These are phyloP conservation scores for Tichodroma muraria DNA, from an alignment of 2,113 vertebrate species.

Conservation along the genomic window DNA sequence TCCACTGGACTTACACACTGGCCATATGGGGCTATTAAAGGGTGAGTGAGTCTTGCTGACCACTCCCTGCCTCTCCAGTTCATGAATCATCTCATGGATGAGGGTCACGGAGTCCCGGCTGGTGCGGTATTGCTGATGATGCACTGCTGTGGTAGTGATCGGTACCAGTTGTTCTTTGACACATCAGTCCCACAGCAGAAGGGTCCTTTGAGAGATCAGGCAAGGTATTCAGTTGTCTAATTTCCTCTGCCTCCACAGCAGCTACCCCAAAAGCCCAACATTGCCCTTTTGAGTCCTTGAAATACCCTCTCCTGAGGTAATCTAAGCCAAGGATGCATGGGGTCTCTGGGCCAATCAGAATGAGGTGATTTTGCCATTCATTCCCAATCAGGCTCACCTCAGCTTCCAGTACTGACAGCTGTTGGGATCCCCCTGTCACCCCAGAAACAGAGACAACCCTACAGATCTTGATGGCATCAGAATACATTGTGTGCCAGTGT, in stretches of 20 bases:
- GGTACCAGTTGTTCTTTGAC: neutral
- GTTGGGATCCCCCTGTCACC: neutral
- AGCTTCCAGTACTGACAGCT: neutral
- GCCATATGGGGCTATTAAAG: neutral
- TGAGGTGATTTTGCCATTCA: neutral
- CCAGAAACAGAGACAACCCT: neutral
- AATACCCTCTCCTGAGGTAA: no score
- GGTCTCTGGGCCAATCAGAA: neutral
- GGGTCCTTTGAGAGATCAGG: neutral
- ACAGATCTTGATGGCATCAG: neutral
- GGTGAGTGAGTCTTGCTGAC: neutral
- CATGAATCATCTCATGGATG: neutral
- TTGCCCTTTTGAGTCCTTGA: neutral
- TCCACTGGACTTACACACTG: neutral
- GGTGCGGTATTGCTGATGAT: rapidly evolving
- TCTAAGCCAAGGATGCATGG: neutral
- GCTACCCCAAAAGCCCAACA: neutral
- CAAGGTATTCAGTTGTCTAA: neutral
- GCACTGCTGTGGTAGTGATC: neutral
- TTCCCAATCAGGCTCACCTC: neutral
- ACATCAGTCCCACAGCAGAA: neutral
- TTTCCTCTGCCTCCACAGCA: neutral
- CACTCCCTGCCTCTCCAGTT: neutral
- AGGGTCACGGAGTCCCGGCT: rapidly evolving
- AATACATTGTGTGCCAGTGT: neutral